phyloP scores from a whole-genome alignment of 2,113 vertebrate genomes.

The Apistogramma diplotaenia region DNA sequence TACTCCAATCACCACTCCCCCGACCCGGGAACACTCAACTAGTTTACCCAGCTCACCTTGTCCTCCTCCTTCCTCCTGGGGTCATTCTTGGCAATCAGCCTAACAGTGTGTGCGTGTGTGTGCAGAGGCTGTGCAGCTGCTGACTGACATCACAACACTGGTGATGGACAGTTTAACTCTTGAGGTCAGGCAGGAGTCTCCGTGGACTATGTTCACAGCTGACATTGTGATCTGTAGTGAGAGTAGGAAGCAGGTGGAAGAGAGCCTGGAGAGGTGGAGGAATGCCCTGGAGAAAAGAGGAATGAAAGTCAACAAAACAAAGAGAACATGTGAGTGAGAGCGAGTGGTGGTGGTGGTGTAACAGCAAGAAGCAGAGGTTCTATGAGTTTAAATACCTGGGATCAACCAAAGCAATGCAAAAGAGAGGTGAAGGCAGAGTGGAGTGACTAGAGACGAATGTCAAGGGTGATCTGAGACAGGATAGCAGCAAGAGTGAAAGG shows the following conservation, averaged over 20 bases:
- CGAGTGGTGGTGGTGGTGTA: not conserved
- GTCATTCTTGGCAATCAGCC: not conserved
- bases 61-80: not conserved
- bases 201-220: not conserved
- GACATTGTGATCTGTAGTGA: not conserved
- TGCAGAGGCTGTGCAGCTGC: too few relatives aligned
- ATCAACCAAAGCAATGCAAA: too few relatives aligned
- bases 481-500: not conserved
- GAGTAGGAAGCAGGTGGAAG: not conserved
- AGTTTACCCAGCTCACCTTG: not conserved
- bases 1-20: not conserved
- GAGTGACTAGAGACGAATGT: too few relatives aligned
- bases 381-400: not conserved
- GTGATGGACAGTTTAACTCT: not conserved
- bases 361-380: not conserved
- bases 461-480: too few relatives aligned
- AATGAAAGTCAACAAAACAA: not conserved
- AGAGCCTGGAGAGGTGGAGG: not conserved
- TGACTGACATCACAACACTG: not conserved
- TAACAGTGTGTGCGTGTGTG: too few relatives aligned
- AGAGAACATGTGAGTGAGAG: not conserved
- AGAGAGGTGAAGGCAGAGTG: too few relatives aligned
- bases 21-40: not conserved
- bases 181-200: not conserved
- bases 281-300: not conserved